phyloP scores from a whole-genome alignment of 2,113 vertebrate genomes.

The Loxodonta africana region DNA sequence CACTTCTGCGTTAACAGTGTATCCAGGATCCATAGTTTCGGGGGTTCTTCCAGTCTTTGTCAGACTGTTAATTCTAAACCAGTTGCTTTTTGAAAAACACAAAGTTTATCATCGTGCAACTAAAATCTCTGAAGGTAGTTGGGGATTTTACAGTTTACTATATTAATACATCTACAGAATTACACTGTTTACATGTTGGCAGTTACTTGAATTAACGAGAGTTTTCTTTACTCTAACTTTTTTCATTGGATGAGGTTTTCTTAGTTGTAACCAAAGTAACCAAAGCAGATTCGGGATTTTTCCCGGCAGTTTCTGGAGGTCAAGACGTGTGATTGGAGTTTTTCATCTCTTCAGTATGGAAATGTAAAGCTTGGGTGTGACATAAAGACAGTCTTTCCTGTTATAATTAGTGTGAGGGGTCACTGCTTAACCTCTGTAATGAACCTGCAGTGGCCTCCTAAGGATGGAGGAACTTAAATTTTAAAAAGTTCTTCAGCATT shows the following conservation, averaged over 20 bases:
- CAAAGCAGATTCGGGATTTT: neutral
- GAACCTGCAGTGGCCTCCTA: neutral
- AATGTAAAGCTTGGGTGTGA: neutral
- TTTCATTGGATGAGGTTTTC: slow-evolving; percentile 28
- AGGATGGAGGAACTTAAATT: neutral
- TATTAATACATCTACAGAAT: slow-evolving; percentile 23
- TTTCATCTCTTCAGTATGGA: neutral
- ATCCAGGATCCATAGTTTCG: too few relatives aligned
- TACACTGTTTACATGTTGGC: neutral
- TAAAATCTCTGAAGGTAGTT: neutral
- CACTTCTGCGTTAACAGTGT: too few relatives aligned
- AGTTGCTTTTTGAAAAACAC: neutral
- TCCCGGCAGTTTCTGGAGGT: neutral
- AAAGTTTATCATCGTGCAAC: neutral
- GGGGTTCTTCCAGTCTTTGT: too few relatives aligned
- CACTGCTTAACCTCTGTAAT: neutral
- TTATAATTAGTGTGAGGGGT: neutral
- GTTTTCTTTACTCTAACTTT: neutral
- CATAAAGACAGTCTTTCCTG: neutral
- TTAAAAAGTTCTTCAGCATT: neutral
- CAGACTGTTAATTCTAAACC: too few relatives aligned
- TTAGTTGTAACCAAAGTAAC: slow-evolving; percentile 36
- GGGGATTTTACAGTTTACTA: neutral
- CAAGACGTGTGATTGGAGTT: neutral
- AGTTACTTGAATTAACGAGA: neutral